Percentiles rank a stretch among this genome's conserved stretches.
Conservation (phyloP, 2,113 vertebrate genomes). For the Mohoua ochrocephala region DNA sequence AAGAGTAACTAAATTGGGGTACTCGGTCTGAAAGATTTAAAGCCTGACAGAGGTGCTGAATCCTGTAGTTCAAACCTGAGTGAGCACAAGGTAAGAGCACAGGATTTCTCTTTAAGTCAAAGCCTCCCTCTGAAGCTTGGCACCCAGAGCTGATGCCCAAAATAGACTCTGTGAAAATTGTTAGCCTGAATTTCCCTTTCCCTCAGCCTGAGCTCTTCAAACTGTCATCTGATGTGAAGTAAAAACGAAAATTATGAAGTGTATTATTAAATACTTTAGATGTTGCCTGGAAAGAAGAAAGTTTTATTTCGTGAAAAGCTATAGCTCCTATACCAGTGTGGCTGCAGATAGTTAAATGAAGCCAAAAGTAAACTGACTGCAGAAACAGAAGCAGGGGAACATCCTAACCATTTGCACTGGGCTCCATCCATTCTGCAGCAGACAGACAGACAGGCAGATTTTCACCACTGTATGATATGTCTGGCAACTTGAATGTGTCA, state of each 20-base stretch:
- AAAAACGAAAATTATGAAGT: background rate
- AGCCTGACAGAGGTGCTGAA: background rate
- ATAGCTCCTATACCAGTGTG: background rate
- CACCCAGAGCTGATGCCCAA: constrained; percentile 10
- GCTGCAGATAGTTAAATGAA: background rate
- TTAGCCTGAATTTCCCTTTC: constrained; percentile 37
- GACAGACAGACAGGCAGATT: background rate
- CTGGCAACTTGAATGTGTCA: constrained; percentile 51
- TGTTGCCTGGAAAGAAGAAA: background rate
- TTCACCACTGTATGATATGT: background rate
- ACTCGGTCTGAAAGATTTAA: background rate
- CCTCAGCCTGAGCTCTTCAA: constrained; percentile 19
- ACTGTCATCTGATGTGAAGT: background rate
- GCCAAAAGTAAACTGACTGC: background rate
- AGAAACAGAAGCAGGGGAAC: background rate
- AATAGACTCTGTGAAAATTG: constrained; percentile 42
- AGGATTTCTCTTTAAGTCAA: constrained; percentile 20
- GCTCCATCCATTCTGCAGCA: background rate
- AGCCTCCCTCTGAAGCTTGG: constrained; percentile 23
- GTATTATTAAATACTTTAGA: background rate
- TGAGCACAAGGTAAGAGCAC: background rate
- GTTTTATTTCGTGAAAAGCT: background rate
- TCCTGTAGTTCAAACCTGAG: background rate
- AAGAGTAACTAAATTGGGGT: background rate
- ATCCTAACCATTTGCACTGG: background rate